phyloP scores from a whole-genome alignment of 92 coral and sea anemone species.

The Siderastrea radians region DNA sequence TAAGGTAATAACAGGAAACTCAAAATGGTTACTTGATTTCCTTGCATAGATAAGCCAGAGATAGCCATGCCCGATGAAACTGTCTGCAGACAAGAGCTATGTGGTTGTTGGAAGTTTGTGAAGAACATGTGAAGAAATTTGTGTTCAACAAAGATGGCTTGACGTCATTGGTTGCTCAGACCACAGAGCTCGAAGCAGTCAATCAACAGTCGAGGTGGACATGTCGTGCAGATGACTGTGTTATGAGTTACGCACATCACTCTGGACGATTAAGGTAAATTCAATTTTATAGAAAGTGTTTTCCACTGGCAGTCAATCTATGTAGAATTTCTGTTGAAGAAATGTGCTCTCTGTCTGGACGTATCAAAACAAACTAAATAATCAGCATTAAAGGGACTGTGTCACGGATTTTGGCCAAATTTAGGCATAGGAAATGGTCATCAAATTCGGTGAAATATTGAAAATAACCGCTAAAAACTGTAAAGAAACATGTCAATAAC shows the following conservation, averaged over 20 bases:
- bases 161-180: constrained; percentile 29
- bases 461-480: no score
- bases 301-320: constrained; percentile 19
- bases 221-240: constrained; percentile 42
- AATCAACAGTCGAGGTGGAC: constrained; percentile 25
- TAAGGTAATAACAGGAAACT: no score
- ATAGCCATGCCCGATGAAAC: constrained; percentile 47
- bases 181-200: constrained; percentile 33
- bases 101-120: constrained; percentile 74
- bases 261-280: constrained; percentile 60
- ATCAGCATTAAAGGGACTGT: no score
- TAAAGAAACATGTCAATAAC: no score
- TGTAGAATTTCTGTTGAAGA: no score
- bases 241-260: constrained; percentile 44
- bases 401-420: no score
- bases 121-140: constrained; percentile 50
- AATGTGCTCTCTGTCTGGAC: background rate
- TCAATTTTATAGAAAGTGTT: background rate
- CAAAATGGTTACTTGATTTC: background rate
- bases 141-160: constrained; percentile 41
- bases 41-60: constrained; percentile 47
- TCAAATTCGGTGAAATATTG: no score
- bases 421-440: no score
- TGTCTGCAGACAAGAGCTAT: constrained; percentile 50
- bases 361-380: no score